These are phyloP conservation scores for Progne subis DNA, from an alignment of 2,113 vertebrate species.

Conservation along the genomic window DNA sequence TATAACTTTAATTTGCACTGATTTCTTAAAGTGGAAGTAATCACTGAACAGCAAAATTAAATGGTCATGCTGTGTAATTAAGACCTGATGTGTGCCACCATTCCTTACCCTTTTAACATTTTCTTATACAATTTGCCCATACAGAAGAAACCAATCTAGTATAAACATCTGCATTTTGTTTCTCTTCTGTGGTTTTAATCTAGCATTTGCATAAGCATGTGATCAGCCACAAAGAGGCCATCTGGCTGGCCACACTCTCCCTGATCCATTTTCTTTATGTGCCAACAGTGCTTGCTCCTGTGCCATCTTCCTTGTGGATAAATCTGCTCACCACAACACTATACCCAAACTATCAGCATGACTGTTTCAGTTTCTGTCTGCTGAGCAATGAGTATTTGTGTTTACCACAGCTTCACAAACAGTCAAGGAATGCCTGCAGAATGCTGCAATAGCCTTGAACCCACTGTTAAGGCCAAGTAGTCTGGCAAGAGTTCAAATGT, in stretches of 20 bases:
- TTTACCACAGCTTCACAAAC: not conserved
- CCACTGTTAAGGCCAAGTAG: not conserved
- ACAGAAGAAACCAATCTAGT: not conserved
- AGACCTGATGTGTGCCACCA: not conserved
- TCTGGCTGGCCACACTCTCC: not conserved
- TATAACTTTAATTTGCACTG: not conserved
- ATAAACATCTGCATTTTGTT: not conserved
- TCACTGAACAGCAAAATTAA: not conserved
- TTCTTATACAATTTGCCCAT: not conserved
- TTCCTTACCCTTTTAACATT: not conserved
- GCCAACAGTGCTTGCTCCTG: not conserved
- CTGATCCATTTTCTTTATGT: not conserved
- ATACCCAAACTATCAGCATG: not conserved
- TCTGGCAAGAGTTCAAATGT: not conserved
- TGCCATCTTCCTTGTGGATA: not conserved
- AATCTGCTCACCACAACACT: not conserved
- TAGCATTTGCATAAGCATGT: not conserved
- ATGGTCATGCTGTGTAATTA: not conserved
- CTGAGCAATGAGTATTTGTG: not conserved
- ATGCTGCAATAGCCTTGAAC: not conserved
- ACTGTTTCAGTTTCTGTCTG: not conserved
- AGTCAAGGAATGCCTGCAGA: not conserved
- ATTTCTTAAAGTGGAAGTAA: not conserved
- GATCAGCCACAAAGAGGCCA: not conserved
- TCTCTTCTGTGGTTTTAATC: not conserved